These are phyloP conservation scores for Plagodis dolabraria DNA, from an alignment of 2,888 invertebrate species.

Conservation along the genomic window DNA sequence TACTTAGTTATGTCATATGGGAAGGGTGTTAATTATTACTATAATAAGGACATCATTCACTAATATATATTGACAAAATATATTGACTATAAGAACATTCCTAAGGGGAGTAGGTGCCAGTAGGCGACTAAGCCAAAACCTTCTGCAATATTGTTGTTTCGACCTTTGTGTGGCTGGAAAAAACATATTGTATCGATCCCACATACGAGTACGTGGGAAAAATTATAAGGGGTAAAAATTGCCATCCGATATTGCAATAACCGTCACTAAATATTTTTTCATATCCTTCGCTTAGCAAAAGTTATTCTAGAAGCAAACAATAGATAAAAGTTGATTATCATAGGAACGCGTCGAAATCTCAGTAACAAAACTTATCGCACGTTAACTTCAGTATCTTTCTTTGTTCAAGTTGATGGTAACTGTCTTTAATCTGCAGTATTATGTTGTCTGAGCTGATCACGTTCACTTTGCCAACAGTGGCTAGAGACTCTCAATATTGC, in stretches of 20 bases:
- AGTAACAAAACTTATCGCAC: constrained; percentile 61
- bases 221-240: too few species aligned
- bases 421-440: constrained; percentile 15
- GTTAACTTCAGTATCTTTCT: constrained; percentile 48
- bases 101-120: too few species aligned
- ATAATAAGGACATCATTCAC: too few species aligned
- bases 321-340: constrained; percentile 59
- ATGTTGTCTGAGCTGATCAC: constrained; percentile 36
- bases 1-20: too few species aligned
- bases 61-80: too few species aligned
- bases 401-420: constrained; percentile 34
- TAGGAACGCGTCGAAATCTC: constrained; percentile 66
- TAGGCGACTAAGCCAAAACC: too few species aligned
- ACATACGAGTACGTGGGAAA: too few species aligned
- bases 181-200: too few species aligned
- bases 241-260: constrained; percentile 11
- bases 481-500: constrained; percentile 24
- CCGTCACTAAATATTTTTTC: constrained; percentile 18
- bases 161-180: too few species aligned
- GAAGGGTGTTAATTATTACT: too few species aligned
- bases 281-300: constrained; percentile 46
- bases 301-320: constrained; percentile 51
- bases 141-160: too few species aligned
- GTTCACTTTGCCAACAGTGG: constrained; percentile 30
- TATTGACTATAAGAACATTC: too few species aligned